Evolutionary conservation across 2,113 vertebrate species (phyloP), one percentile per base, ranked within the genome.

Genomic region (Columba janthina): DNA sequence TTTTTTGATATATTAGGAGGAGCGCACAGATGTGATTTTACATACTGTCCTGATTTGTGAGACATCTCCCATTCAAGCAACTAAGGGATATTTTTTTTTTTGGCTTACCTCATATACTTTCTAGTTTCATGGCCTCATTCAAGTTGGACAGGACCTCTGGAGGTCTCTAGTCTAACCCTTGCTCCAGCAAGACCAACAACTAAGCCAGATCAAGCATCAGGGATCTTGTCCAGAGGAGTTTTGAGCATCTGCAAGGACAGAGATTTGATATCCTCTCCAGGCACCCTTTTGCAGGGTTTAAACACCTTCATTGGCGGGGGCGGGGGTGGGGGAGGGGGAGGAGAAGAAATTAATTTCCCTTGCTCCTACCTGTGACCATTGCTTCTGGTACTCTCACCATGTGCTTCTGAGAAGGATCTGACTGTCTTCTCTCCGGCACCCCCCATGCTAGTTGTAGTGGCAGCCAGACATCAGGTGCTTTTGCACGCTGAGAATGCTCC

Each of bases 271-370:
- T 20, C 13, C 5, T 46, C 38, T 18, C 38, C n/a, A 50, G 18
- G 40, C 19, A 67, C 36, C 28, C 11, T 84, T 64, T 58, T 72
- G 25, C 48, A n/a, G 9, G 67, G 17, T 38, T 57, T 60, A 61
- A 34, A 8, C 20, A 53, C 4, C n/a, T 74, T 70, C n/a, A 12
- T 4, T 14, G 9, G 31, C 5, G 12, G 14, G 7, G 3, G 2
- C 7, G 2, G 44, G 1, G 9, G 31, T 5, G 12, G 14, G 7
- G 3, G 2, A 8, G 4, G 44, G 1, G 31, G 12, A 16, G 31
- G 19, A 40, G 31, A 17, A 50, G 40, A 65, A 69, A 70, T 77
- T 91, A 69, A 70, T 77, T 91, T 77, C 54, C 32, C 18, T 40
- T 89, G n/a, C 11, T 54, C 29, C 66, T 57, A 8, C 10, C 2